These are phyloP conservation scores for Cylas formicarius DNA, from an alignment of 1,140 invertebrate species.

Conservation along the genomic window DNA sequence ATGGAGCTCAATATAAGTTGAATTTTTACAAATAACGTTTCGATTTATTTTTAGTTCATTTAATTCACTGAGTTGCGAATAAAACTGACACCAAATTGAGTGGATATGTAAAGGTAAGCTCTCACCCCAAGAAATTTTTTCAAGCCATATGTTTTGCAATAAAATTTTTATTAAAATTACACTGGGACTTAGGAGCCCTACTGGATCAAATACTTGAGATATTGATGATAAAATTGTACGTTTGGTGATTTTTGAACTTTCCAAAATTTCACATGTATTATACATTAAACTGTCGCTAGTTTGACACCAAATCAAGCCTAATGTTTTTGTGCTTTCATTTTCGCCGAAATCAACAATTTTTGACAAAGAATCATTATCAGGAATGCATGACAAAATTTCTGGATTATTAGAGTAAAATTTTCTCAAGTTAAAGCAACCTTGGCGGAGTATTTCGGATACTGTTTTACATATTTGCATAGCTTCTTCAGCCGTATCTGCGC, in stretches of 20 bases:
- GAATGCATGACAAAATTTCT: not conserved
- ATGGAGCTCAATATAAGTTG: conserved; percentile 8
- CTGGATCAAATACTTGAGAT: conserved; percentile 41
- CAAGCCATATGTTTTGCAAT: conserved; percentile 40
- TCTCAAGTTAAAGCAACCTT: conserved; percentile 20
- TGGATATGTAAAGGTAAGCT: conserved; percentile 22
- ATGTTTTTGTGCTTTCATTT: conserved; percentile 24
- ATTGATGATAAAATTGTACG: conserved; percentile 15
- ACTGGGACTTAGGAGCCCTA: conserved; percentile 39
- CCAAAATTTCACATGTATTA: conserved; percentile 3
- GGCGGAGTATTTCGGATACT: conserved; percentile 17
- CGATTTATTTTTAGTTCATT: conserved; percentile 7
- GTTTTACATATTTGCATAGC: conserved; percentile 14
- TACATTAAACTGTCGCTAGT: conserved; percentile 8
- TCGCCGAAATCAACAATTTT: conserved; percentile 9
- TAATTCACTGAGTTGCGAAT: not conserved
- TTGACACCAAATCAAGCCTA: conserved; percentile 12
- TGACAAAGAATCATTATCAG: conserved; percentile 9
- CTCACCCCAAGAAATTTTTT: conserved; percentile 38
- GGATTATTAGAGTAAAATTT: conserved; percentile 33
- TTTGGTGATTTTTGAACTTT: conserved; percentile 8
- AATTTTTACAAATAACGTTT: conserved; percentile 4
- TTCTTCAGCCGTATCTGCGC: no score
- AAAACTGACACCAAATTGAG: not conserved
- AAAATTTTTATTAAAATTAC: conserved; percentile 40